A percentile compares a stretch with the other conserved stretches of the same genome.
phyloP scores from a whole-genome alignment of 2,888 invertebrate genomes.

The Nomada ferruginata region DNA sequence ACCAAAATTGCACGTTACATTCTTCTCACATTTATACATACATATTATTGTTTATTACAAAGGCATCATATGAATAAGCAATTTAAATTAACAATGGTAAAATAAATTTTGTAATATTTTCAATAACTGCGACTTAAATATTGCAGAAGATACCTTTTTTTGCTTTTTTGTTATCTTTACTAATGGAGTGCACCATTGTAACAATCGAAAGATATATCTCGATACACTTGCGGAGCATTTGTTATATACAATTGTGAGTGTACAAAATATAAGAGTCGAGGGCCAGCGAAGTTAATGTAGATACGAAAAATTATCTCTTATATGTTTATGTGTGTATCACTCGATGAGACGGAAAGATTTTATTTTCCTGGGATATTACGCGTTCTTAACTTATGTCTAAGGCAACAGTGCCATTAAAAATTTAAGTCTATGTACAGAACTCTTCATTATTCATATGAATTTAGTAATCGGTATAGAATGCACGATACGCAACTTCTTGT shows the following conservation, averaged over 20 bases:
- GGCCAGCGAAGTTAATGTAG: conserved; percentile 68
- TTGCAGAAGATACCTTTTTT: conserved; percentile 57
- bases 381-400: conserved; percentile 71
- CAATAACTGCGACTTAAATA: conserved; percentile 64
- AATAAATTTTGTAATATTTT: conserved; percentile 68
- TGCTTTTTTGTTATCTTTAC: conserved; percentile 39
- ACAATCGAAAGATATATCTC: conserved; percentile 64
- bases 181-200: conserved; percentile 64
- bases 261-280: conserved; percentile 72
- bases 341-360: conserved; percentile 73
- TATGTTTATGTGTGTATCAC: conserved; percentile 70
- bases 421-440: conserved; percentile 73
- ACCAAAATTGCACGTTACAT: conserved; percentile 74
- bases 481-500: conserved; percentile 72
- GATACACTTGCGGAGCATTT: conserved; percentile 69
- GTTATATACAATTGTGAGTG: conserved; percentile 72
- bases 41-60: conserved; percentile 71
- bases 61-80: conserved; percentile 73
- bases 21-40: conserved; percentile 73
- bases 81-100: conserved; percentile 71
- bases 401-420: conserved; percentile 74
- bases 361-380: conserved; percentile 67
- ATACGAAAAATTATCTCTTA: conserved; percentile 68
- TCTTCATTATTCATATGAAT: conserved; percentile 75
- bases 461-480: conserved; percentile 75